Percentiles rank a stretch among this genome's conserved stretches.
These are phyloP conservation scores for Hormaphis cornu DNA, from an alignment of 1,140 invertebrate genomes.

Conservation along the genomic window DNA sequence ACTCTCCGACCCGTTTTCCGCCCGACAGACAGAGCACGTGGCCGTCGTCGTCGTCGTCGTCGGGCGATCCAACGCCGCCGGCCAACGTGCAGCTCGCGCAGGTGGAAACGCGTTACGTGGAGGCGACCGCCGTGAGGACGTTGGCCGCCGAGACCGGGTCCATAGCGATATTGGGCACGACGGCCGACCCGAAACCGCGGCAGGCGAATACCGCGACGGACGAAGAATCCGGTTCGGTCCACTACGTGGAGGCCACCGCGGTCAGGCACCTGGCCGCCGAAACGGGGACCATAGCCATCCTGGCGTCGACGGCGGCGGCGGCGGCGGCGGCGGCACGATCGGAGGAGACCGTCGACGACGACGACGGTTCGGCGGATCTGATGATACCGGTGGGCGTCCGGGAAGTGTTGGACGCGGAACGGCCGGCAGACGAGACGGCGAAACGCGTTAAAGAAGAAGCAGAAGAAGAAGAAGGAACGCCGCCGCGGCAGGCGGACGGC, in stretches of 20 bases:
- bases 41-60: not conserved
- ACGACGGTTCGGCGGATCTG: rapidly evolving
- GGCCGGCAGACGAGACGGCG: not conserved
- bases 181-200: not conserved
- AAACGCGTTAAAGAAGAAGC: no score
- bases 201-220: no score
- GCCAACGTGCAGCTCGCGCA: not conserved
- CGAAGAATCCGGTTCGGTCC: not conserved
- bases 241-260: constrained; percentile 36
- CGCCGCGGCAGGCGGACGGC: no score
- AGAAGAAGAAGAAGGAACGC: no score
- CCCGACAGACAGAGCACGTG: not conserved
- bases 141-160: constrained; percentile 38
- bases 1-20: not conserved
- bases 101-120: not conserved
- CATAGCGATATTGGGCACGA: constrained; percentile 36
- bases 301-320: constrained; percentile 35
- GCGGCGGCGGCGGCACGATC: not conserved
- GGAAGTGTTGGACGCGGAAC: not conserved
- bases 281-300: constrained; percentile 38
- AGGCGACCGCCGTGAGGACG: constrained; percentile 37
- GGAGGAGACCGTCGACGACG: not conserved
- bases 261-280: constrained; percentile 37
- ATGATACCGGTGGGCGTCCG: not conserved
- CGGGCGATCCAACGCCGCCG: not conserved